Evolutionary conservation across 2,888 invertebrate species (phyloP).

Genomic region (Hirtodrosophila histrioides): DNA sequence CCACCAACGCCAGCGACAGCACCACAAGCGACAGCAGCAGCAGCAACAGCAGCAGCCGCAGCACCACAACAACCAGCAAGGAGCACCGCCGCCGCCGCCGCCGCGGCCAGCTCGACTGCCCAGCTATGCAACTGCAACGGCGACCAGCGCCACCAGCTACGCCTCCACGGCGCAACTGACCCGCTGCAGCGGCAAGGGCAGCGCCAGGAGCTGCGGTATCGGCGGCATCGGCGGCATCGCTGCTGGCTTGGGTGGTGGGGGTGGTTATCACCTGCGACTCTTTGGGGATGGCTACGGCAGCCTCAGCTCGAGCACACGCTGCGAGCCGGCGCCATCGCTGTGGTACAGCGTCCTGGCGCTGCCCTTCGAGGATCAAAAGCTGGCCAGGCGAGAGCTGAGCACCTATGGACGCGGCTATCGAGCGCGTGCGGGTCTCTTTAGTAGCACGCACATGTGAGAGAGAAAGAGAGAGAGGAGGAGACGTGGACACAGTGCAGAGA

Average conservation of each 20-base stretch:
- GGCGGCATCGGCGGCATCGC: constrained; percentile 7
- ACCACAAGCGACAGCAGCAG: constrained; percentile 17
- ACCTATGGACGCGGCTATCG: constrained; percentile 86
- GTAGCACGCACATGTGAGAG: constrained; percentile 87
- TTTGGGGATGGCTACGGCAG: constrained; percentile 59
- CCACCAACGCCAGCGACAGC: constrained; percentile 27
- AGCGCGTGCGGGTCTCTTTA: constrained; percentile 94
- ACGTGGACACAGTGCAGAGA: not conserved
- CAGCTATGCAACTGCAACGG: constrained; percentile 72
- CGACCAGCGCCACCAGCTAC: constrained; percentile 71
- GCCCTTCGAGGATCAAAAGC: constrained; percentile 96
- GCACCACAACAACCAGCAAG: constrained; percentile 13
- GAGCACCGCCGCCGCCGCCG: constrained; percentile 5
- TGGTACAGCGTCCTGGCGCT: constrained; percentile 96
- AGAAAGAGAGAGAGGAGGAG: not conserved
- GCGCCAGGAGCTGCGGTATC: constrained; percentile 15
- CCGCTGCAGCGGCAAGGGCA: constrained; percentile 37
- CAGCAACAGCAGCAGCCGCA: constrained; percentile 26
- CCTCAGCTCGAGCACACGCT: constrained; percentile 67
- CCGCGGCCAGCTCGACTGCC: constrained; percentile 48
- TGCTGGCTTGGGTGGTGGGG: constrained; percentile 3
- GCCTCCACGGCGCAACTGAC: constrained; percentile 73
- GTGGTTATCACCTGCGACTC: constrained; percentile 45
- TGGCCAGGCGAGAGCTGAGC: constrained; percentile 91
- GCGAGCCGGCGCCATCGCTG: constrained; percentile 88